Conservation (phyloP, 2,113 vertebrate species). For the Prinia subflava region DNA sequence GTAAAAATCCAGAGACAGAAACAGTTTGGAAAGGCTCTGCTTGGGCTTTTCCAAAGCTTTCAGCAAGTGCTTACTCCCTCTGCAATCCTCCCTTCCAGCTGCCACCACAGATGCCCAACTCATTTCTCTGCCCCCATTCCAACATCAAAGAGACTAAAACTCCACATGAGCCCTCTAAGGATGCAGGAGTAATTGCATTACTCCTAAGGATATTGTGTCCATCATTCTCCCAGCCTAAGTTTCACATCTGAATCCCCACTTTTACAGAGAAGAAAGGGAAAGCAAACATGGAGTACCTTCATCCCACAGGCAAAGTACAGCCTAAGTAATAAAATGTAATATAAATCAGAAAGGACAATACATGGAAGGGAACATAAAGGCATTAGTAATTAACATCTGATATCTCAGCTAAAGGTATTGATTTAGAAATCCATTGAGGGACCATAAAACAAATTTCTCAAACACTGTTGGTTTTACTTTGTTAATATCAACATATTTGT, state of each 20-base stretch:
- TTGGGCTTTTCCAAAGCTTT: neutral
- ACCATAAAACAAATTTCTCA: neutral
- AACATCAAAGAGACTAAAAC: neutral
- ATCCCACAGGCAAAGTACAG: neutral
- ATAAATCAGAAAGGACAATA: neutral
- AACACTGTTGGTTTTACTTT: neutral
- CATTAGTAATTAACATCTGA: neutral
- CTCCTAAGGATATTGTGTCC: neutral
- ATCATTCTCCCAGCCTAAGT: rapidly evolving
- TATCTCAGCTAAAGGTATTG: neutral
- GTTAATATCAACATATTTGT: neutral
- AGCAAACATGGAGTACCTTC: neutral
- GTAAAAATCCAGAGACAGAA: neutral
- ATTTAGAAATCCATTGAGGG: neutral
- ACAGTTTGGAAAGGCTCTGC: neutral
- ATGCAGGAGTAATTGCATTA: neutral
- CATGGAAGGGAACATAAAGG: neutral
- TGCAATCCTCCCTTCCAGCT: neutral
- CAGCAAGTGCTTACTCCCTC: neutral
- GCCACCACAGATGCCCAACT: neutral
- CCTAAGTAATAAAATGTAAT: neutral
- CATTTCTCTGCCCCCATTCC: neutral
- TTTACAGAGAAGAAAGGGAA: neutral
- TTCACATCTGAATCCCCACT: neutral
- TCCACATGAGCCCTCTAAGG: neutral